Evolutionary conservation across 1,140 invertebrate genomes (phyloP).

Genomic region (Calephelis nemesis): DNA sequence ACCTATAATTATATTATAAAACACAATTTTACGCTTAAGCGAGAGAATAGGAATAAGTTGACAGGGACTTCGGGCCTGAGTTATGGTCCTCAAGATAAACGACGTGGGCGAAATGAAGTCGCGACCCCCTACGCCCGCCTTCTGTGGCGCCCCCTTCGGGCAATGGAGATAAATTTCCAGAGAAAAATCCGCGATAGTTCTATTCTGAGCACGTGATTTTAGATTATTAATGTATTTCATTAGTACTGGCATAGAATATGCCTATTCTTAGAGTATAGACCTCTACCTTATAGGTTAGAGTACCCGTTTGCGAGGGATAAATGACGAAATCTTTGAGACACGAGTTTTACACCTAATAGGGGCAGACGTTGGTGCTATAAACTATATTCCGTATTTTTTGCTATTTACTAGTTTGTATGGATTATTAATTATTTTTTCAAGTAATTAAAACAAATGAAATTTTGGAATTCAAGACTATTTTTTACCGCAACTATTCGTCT

Average conservation of each 20-base stretch:
- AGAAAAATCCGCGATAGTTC: slow-evolving; percentile 75
- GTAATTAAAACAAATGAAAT: too few species aligned
- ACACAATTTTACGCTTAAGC: slow-evolving; percentile 77
- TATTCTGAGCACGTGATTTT: slow-evolving; percentile 70
- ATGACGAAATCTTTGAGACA: too few species aligned
- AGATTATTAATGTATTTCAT: slow-evolving; percentile 75
- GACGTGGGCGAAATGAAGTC: slow-evolving; percentile 80
- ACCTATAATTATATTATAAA: slow-evolving; percentile 51
- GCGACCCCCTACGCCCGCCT: slow-evolving; percentile 47
- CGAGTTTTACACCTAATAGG: too few species aligned
- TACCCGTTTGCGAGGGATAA: too few species aligned
- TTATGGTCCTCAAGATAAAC: slow-evolving; percentile 80
- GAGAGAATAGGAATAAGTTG: slow-evolving; percentile 81
- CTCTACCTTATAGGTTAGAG: too few species aligned
- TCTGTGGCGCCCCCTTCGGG: slow-evolving; percentile 38
- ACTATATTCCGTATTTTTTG: too few species aligned
- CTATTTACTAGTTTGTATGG: too few species aligned
- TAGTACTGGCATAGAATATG: slow-evolving; percentile 19
- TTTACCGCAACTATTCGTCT: too few species aligned
- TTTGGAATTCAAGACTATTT: too few species aligned
- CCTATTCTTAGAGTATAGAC: too few species aligned
- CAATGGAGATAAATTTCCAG: slow-evolving; percentile 69
- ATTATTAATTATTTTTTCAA: too few species aligned
- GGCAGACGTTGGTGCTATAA: too few species aligned
- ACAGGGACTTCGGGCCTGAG: slow-evolving; percentile 78